Conservation (phyloP, 1,140 invertebrate genomes). For the Kradibia gibbosae region DNA sequence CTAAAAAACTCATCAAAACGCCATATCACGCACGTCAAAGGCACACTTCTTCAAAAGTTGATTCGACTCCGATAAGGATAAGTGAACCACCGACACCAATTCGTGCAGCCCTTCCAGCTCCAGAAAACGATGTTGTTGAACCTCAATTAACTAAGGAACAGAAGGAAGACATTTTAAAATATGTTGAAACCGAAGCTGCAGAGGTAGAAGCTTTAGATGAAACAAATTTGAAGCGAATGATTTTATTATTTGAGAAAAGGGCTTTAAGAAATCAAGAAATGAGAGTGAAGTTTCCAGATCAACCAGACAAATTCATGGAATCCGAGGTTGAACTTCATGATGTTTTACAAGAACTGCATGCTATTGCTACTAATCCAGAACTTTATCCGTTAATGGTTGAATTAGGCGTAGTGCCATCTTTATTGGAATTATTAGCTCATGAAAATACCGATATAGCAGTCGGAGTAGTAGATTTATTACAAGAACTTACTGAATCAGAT, state of each 20-base stretch:
- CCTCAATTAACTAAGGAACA: slow-evolving; percentile 81
- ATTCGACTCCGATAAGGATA: slow-evolving; percentile 46
- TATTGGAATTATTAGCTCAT: slow-evolving; percentile 95
- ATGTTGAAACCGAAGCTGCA: slow-evolving; percentile 85
- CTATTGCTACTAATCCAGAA: slow-evolving; percentile 95
- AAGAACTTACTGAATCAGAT: slow-evolving; percentile 97
- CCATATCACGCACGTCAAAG: slow-evolving; percentile 69
- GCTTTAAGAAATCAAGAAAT: slow-evolving; percentile 97
- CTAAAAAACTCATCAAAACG: slow-evolving; percentile 68
- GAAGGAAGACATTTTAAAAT: slow-evolving; percentile 84
- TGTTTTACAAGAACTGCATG: slow-evolving; percentile 93
- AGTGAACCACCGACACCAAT: slow-evolving; percentile 73
- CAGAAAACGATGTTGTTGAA: slow-evolving; percentile 75
- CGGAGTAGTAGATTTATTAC: slow-evolving; percentile 84
- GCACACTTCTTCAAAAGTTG: slow-evolving; percentile 53
- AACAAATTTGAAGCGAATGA: slow-evolving; percentile 87
- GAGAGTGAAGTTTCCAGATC: slow-evolving; percentile 98
- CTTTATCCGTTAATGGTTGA: slow-evolving; percentile 94
- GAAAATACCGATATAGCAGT: slow-evolving; percentile 97
- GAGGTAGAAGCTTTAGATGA: slow-evolving; percentile 91
- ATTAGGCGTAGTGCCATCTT: slow-evolving; percentile 87
- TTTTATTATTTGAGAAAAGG: slow-evolving; percentile 95
- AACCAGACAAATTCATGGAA: slow-evolving; percentile 98
- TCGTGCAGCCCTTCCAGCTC: slow-evolving; percentile 69
- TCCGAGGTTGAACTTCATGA: slow-evolving; percentile 97